Evolutionary conservation across 2,113 vertebrate species (phyloP).

Genomic region (Pteropus alecto): DNA sequence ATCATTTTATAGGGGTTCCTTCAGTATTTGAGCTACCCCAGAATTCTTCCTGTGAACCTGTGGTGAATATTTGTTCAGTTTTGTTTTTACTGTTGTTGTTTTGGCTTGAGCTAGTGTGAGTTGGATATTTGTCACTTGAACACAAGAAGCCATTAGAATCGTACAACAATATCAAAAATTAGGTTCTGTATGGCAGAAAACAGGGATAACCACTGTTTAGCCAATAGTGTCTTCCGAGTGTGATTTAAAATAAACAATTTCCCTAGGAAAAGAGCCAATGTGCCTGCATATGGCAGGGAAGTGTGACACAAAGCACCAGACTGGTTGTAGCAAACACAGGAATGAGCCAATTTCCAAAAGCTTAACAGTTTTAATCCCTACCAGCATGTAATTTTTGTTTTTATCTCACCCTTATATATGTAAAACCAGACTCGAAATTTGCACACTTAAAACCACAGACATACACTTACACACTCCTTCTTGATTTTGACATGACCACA

Average conservation of each 20-base stretch:
- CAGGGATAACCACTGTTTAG: conserved; percentile 49
- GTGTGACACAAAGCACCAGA: conserved; percentile 74
- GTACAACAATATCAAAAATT: background rate
- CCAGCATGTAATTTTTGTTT: conserved; percentile 52
- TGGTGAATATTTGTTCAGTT: background rate
- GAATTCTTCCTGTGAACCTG: background rate
- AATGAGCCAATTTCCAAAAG: conserved; percentile 58
- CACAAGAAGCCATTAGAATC: background rate
- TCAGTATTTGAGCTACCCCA: background rate
- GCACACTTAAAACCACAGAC: conserved; percentile 28
- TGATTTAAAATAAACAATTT: conserved; percentile 63
- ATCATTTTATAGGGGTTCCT: background rate
- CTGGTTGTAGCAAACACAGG: conserved; percentile 67
- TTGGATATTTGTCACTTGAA: conserved; percentile 31
- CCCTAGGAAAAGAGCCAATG: conserved; percentile 73
- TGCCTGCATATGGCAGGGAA: conserved; percentile 69
- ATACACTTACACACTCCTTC: background rate
- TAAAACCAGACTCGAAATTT: conserved; percentile 55
- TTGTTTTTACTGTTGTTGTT: background rate
- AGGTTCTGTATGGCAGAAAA: conserved; percentile 3
- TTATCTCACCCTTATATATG: conserved; percentile 56
- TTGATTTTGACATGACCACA: background rate
- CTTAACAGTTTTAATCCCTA: conserved; percentile 55
- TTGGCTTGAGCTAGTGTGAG: conserved; percentile 40
- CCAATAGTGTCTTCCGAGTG: conserved; percentile 52